Base-by-base conservation (phyloP, 2,797 vertebrate genomes). In the Halcyon leucocephala region DNA sequence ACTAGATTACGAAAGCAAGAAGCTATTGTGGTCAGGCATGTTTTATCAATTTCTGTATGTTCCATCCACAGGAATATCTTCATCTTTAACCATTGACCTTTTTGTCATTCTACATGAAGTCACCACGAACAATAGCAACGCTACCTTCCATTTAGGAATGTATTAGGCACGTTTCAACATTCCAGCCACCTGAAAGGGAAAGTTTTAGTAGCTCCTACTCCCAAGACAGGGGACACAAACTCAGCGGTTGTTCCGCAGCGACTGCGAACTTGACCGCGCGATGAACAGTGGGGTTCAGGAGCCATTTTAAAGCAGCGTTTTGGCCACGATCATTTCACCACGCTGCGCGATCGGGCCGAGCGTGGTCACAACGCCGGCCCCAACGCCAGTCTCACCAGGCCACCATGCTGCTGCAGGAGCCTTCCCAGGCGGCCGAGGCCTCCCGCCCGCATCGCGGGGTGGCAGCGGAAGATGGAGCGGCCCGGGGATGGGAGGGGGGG, bases 281-380 rank as follows among this genome's bases (percentile, higher is more conserved):
- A 41, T 2, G 9, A 86, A 9, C 39, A 12, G 37, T 21, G 16
- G 17, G 67, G 48, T 73, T 62, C 87, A 94, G 94, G 70, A 96
- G 95, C 92, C 78, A 95, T 96, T 96, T 96, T 91, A 92, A 88
- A 80, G 60, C 58, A 12, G 17, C 39, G 33, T 42, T 72, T 80
- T 14, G 67, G 52, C 67, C 26, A 48, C 29, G 29, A 15, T 15
- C 54, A 29, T 89, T 89, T 62, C 19, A 67, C 49, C 57, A 9
- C 35, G 52, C 35, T 29, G 48, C 7, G 28, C 2, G 37, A 61
- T 13, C 21, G 11, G 20, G 51, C 18, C 14, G 14, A 52, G 9
- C 6, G 31, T 0, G 37, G 51, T 28, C 57, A 37, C 37, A 41
- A 20, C 2, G 29, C 54, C 39, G 11, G 46, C 35, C 65, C 9